Evolutionary conservation across 2,797 vertebrate species (phyloP).

Genomic region (Poecilia velifera): DNA sequence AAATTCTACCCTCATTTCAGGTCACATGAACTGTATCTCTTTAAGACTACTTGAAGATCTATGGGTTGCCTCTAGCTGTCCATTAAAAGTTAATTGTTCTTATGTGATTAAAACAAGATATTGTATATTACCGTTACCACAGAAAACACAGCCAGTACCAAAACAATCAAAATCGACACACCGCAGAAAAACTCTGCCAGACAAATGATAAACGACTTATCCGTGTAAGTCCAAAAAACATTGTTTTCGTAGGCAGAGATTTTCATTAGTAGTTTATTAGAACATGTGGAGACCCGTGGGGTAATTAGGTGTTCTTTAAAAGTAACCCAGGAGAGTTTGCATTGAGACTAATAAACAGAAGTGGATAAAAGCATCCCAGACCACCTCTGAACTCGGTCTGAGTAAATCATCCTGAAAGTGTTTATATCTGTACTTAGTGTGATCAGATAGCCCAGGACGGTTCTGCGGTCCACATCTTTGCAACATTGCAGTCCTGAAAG

Average conservation of each 20-base stretch:
- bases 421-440: background rate
- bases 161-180: background rate
- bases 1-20: background rate
- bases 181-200: background rate
- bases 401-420: conserved; percentile 2
- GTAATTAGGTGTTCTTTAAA: background rate
- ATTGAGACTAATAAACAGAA: background rate
- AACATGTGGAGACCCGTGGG: background rate
- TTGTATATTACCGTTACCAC: background rate
- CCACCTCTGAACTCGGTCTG: background rate
- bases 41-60: background rate
- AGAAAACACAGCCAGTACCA: background rate
- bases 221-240: background rate
- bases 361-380: background rate
- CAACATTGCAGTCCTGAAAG: background rate
- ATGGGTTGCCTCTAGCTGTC: background rate
- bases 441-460: background rate
- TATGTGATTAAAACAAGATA: background rate
- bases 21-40: background rate
- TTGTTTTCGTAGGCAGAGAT: background rate
- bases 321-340: background rate
- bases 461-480: background rate
- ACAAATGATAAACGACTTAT: background rate
- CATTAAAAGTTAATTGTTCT: background rate
- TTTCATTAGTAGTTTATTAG: background rate